These are phyloP conservation scores for Chrysolina americana DNA, from an alignment of 2,888 invertebrate genomes.

Conservation along the genomic window DNA sequence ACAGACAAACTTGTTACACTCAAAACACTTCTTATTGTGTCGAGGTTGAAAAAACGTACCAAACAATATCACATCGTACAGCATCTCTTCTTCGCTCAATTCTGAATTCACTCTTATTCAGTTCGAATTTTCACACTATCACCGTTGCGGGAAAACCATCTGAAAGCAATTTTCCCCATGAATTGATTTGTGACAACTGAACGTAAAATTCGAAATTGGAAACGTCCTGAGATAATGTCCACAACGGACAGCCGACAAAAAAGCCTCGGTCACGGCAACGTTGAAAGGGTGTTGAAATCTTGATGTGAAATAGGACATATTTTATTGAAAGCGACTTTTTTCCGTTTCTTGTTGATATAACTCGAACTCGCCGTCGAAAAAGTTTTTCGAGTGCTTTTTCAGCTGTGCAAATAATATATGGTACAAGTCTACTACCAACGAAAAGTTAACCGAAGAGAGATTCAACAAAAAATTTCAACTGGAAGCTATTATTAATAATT, in stretches of 20 bases:
- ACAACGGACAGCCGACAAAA: conserved; percentile 27
- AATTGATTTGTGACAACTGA: conserved; percentile 22
- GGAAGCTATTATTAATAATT: too few species aligned
- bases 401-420: too few species aligned
- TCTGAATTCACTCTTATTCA: background rate
- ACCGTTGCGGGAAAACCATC: conserved; percentile 4
- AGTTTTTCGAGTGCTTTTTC: conserved; percentile 16
- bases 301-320: conserved; percentile 51
- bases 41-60: background rate
- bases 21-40: background rate
- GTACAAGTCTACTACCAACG: too few species aligned
- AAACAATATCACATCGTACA: background rate
- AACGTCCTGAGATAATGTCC: conserved; percentile 32
- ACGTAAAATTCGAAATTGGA: conserved; percentile 33
- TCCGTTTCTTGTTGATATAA: conserved; percentile 46
- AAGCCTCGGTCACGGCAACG: conserved; percentile 25
- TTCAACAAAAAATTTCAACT: too few species aligned
- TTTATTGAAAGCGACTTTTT: conserved; percentile 50
- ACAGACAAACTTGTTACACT: background rate
- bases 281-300: conserved; percentile 46
- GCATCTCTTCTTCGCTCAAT: background rate
- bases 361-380: conserved; percentile 28
- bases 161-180: conserved; percentile 17
- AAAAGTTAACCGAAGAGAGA: too few species aligned
- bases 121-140: background rate